Conservation (phyloP, 2,797 vertebrate genomes). For the Coluber constrictor region DNA sequence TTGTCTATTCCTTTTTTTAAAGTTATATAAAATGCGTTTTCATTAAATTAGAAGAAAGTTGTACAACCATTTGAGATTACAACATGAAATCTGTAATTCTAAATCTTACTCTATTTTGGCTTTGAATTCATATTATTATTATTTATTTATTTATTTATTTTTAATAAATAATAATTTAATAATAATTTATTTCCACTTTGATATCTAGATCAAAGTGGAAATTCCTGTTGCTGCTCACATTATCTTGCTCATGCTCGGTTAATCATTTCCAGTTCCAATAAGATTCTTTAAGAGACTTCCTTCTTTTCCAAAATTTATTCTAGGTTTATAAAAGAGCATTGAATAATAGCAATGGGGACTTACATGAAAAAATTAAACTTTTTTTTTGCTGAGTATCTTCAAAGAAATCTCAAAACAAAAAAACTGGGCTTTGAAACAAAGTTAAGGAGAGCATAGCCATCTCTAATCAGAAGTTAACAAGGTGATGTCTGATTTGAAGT, state of each 20-base stretch:
- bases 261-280: not conserved
- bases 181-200: too few relatives aligned
- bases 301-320: not conserved
- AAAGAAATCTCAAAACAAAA: not conserved
- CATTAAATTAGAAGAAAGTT: not conserved
- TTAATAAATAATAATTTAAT: too few relatives aligned
- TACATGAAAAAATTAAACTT: not conserved
- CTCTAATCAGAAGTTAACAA: constrained; percentile 8
- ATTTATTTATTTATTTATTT: too few relatives aligned
- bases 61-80: not conserved
- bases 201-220: not conserved
- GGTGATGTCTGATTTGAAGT: constrained; percentile 40
- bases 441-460: not conserved
- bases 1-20: not conserved
- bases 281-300: not conserved
- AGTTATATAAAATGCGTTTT: not conserved
- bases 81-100: not conserved
- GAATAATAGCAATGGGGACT: not conserved
- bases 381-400: too few relatives aligned
- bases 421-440: not conserved
- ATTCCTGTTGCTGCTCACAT: not conserved
- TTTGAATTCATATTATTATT: not conserved
- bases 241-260: not conserved
- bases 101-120: not conserved
- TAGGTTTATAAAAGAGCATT: not conserved